Evolutionary conservation across 2,888 invertebrate species (phyloP).

Genomic region (Scotopteryx bipunctaria): DNA sequence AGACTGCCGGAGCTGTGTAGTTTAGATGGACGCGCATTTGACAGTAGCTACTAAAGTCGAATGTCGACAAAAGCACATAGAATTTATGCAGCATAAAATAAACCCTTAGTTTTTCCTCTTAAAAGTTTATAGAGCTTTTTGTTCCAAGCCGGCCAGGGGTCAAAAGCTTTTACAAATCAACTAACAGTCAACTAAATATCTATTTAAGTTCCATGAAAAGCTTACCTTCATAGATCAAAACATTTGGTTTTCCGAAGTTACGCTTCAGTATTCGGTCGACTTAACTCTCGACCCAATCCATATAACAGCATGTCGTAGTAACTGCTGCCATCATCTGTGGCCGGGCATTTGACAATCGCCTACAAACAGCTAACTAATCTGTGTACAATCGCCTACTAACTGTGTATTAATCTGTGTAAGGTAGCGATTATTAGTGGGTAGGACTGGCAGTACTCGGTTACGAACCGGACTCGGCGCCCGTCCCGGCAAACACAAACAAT

Average conservation of each 20-base stretch:
- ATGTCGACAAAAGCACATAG: too few relatives aligned
- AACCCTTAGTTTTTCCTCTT: too few relatives aligned
- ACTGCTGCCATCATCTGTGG: slow-evolving; percentile 19
- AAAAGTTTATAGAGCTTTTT: too few relatives aligned
- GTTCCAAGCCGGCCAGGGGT: too few relatives aligned
- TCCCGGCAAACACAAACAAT: slow-evolving; percentile 25
- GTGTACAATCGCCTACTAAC: slow-evolving; percentile 9
- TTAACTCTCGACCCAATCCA: slow-evolving; percentile 1
- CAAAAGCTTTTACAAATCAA: too few relatives aligned
- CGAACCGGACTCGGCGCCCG: slow-evolving; percentile 29
- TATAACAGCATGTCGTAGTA: slow-evolving; percentile 12
- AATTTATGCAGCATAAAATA: too few relatives aligned
- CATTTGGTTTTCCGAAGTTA: not conserved
- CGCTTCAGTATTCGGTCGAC: not conserved
- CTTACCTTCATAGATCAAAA: too few relatives aligned
- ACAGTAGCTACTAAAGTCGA: too few relatives aligned
- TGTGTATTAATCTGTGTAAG: slow-evolving; percentile 22
- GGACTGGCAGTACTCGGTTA: slow-evolving; percentile 33
- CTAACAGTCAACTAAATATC: too few relatives aligned
- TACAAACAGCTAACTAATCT: slow-evolving; percentile 18
- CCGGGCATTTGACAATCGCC: slow-evolving; percentile 7
- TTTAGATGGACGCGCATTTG: too few relatives aligned
- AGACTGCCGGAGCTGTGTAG: not conserved
- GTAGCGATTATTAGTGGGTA: slow-evolving; percentile 30
- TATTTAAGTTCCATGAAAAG: too few relatives aligned